A percentile compares a stretch with the other conserved stretches of the same genome.
Conservation (phyloP, 1,140 invertebrate species). For the Papilio dardanus region DNA sequence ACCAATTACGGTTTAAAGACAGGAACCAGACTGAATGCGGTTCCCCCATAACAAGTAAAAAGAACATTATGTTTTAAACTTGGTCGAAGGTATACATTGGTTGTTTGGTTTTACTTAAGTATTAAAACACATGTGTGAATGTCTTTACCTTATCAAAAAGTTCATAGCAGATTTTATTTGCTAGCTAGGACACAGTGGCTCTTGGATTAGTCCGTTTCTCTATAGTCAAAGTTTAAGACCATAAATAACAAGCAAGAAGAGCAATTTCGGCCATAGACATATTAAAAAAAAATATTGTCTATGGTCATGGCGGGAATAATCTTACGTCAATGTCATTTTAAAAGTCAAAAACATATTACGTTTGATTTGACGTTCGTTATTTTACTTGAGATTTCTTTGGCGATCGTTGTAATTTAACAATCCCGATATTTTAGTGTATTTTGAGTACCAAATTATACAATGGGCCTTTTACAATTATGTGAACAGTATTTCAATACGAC, state of each 20-base stretch:
- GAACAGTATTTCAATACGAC: constrained; percentile 88
- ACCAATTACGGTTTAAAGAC: too few relatives aligned
- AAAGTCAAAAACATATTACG: constrained; percentile 8
- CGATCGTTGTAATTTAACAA: background rate
- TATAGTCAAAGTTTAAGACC: background rate
- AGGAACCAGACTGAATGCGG: too few relatives aligned
- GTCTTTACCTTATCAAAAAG: too few relatives aligned
- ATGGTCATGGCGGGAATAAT: constrained; percentile 2
- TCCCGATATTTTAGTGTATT: background rate
- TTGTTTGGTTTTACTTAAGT: too few relatives aligned
- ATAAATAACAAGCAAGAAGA: background rate
- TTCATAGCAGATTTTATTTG: too few relatives aligned
- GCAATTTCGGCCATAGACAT: background rate
- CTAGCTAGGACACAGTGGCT: too few relatives aligned
- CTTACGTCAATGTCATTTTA: background rate
- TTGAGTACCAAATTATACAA: constrained; percentile 35
- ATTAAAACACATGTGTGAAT: too few relatives aligned
- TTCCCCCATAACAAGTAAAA: too few relatives aligned
- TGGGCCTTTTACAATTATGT: constrained; percentile 86
- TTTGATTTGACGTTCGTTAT: background rate
- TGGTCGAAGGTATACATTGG: too few relatives aligned
- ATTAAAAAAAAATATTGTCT: background rate
- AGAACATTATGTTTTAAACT: too few relatives aligned
- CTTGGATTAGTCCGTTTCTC: background rate
- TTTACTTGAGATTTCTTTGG: background rate